Conservation (phyloP, 2,113 vertebrate species). For the Myotis lucifugus region DNA sequence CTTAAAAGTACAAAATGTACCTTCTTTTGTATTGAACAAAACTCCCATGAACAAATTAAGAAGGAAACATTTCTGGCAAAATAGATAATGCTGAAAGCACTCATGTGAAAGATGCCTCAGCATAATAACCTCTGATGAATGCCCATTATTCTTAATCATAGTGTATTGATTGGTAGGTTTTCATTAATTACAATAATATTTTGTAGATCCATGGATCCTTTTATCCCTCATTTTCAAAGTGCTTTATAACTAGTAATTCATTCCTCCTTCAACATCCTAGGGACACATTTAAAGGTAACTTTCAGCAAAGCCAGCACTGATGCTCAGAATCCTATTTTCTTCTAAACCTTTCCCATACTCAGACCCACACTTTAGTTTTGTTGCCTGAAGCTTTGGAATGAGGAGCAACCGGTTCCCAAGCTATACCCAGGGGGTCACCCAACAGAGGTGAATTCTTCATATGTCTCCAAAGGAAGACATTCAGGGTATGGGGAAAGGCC, state of each 20-base stretch:
- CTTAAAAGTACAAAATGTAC: slow-evolving; percentile 7
- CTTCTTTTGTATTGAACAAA: background rate
- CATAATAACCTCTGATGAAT: slow-evolving; percentile 17
- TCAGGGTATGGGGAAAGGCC: background rate
- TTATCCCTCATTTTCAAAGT: slow-evolving; percentile 55
- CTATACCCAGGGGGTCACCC: background rate
- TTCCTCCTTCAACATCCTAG: background rate
- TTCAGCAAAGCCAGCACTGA: background rate
- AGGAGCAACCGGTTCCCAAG: background rate
- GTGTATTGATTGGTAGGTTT: slow-evolving; percentile 29
- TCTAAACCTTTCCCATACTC: background rate
- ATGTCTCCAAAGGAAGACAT: background rate
- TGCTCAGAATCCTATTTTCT: background rate
- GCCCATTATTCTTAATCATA: slow-evolving; percentile 19
- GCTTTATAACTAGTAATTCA: slow-evolving; percentile 43
- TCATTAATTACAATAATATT: slow-evolving; percentile 67
- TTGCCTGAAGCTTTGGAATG: background rate
- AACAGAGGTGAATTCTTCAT: background rate
- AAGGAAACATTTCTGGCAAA: slow-evolving; percentile 17
- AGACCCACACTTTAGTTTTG: background rate
- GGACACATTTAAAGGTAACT: slow-evolving; percentile 37
- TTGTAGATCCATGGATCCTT: background rate
- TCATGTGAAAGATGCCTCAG: background rate
- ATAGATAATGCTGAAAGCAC: background rate
- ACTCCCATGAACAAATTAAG: background rate